Base-by-base conservation (phyloP, 1,140 invertebrate species). In the Sesamia nonagrioides region DNA sequence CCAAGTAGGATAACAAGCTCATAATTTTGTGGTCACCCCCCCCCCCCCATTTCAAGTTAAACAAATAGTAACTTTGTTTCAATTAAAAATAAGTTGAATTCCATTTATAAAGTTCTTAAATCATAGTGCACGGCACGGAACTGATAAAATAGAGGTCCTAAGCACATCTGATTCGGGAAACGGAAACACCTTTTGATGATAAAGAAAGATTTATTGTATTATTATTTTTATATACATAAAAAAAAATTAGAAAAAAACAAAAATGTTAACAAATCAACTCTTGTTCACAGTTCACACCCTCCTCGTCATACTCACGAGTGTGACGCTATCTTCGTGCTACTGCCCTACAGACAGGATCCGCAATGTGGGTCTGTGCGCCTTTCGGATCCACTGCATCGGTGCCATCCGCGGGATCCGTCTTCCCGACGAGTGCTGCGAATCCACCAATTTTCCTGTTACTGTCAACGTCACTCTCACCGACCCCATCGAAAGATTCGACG, bases 381-480 rank as follows among this genome's bases (percentile, higher is more conserved):
- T 86, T 78, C 66, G 74, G 6, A 79, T 92, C 42, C 74, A 90
- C 58, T 94, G 93, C 71, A 75, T 7, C 11, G 82, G 85, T 11
- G 80, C 76, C 21, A 84, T 93, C 17, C 80, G 73, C 6, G 83
- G 80, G 1, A 71, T 89, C 8, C 78, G 42, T 2, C 83, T 93
- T 2, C 84, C 82, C 1, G 45, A 66, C 1, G 73, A 88, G 0
- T 93, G 93, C 52, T 82, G 82, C 35, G 87, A 86, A 7, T 86
- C 91, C 11, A 82, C 85, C 50, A 93, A 94, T 68, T 80, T 82
- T 27, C 88, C 88, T 6, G 88, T 89, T 33, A 84, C 71, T 5
- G 80, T 93, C 11, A 84, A 92, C 21, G 60, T 94, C 6, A 86
- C 79, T 6, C 77, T 94, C 17, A 82, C 61, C 7, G 81, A 91